Conservation (phyloP, 1,140 invertebrate species). For the Drosophila melanica region DNA sequence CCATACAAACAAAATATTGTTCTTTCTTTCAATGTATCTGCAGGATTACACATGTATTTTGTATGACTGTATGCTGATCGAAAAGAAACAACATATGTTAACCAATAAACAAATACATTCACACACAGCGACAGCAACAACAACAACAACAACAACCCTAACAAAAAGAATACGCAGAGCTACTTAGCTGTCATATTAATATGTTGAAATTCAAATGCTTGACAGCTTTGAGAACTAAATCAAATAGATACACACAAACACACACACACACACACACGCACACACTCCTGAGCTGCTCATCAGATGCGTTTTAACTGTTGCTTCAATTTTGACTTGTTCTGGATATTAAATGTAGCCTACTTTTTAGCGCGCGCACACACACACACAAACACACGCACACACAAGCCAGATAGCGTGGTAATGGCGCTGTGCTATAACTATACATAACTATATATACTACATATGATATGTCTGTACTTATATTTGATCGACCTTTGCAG, state of each 20-base stretch:
- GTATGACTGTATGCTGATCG: conserved; percentile 54
- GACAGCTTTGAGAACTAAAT: conserved; percentile 38
- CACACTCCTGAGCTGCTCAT: conserved; percentile 13
- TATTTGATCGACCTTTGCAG: conserved; percentile 74
- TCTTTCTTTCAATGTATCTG: conserved; percentile 62
- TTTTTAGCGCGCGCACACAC: conserved; percentile 5
- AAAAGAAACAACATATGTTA: conserved; percentile 35
- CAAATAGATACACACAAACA: conserved; percentile 21
- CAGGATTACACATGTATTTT: conserved; percentile 58
- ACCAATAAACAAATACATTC: conserved; percentile 30
- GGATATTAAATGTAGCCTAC: conserved; percentile 39
- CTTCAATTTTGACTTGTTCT: conserved; percentile 48
- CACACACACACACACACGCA: conserved; percentile 3
- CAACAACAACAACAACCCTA: conserved; percentile 3
- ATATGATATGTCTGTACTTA: conserved; percentile 25
- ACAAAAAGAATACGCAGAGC: conserved; percentile 1
- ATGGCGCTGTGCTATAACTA: conserved; percentile 26
- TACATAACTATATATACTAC: conserved; percentile 18
- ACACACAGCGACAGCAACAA: conserved; percentile 12
- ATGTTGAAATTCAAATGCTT: conserved; percentile 6
- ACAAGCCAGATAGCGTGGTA: conserved; percentile 39
- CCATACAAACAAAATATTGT: conserved; percentile 48
- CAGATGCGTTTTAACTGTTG: conserved; percentile 32
- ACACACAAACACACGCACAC: conserved; percentile 29
- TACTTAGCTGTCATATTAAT: conserved; percentile 31